Evolutionary conservation across 2,113 vertebrate genomes (phyloP).

Genomic region (Psilopsiagon aymara): DNA sequence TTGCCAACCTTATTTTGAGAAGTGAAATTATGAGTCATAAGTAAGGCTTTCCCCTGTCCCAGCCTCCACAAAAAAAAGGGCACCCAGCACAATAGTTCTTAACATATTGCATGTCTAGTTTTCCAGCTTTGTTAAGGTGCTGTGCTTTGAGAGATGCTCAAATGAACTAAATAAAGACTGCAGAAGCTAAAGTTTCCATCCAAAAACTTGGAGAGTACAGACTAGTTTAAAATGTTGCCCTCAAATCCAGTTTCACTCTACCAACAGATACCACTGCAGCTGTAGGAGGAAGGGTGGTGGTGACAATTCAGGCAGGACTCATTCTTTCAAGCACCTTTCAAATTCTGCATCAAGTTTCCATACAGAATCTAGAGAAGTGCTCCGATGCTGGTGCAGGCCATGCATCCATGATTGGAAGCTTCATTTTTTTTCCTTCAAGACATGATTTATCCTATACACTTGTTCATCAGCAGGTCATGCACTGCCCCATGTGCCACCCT

Average conservation of each 20-base stretch:
- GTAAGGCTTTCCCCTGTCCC: background rate
- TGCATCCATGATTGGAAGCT: background rate
- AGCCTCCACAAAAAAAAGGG: background rate
- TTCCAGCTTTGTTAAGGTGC: background rate
- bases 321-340: background rate
- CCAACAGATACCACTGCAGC: background rate
- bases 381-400: background rate
- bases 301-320: background rate
- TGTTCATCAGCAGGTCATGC: background rate
- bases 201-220: background rate
- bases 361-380: background rate
- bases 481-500: background rate
- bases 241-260: background rate
- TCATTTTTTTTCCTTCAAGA: background rate
- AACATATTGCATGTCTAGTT: background rate
- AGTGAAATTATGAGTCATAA: slow-evolving; percentile 5
- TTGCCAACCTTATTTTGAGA: background rate
- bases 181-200: background rate
- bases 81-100: background rate
- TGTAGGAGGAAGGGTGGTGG: background rate
- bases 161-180: background rate
- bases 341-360: background rate
- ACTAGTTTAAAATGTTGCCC: background rate
- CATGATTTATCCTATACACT: background rate
- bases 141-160: background rate